These are phyloP conservation scores for Triplophysa dalaica DNA, from an alignment of 2,113 vertebrate species.

Conservation along the genomic window DNA sequence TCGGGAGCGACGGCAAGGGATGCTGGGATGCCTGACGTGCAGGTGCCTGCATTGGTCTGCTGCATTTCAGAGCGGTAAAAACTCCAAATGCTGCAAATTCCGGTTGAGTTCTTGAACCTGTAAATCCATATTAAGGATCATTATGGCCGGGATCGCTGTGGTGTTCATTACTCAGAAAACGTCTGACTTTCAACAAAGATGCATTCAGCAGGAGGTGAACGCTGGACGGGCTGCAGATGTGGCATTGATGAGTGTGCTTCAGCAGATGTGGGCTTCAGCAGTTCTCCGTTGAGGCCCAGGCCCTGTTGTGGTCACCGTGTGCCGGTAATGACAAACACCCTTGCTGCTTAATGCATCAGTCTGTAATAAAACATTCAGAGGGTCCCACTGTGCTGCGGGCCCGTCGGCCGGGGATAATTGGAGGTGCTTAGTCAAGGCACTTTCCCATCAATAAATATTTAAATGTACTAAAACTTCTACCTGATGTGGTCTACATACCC, in stretches of 20 bases:
- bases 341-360: conserved; percentile 44
- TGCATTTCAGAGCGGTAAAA: neutral
- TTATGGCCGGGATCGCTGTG: neutral
- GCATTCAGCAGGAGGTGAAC: neutral
- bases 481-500: conserved; percentile 29
- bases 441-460: conserved; percentile 15
- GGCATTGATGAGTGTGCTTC: neutral
- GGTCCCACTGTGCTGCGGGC: conserved; percentile 44
- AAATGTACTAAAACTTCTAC: conserved; percentile 25
- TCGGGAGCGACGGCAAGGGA: neutral
- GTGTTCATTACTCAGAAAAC: neutral
- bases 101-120: neutral
- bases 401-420: conserved; percentile 55
- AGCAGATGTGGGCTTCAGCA: neutral
- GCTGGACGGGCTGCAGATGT: neutral
- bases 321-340: conserved; percentile 45
- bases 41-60: conserved; percentile 4
- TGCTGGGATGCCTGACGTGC: conserved; percentile 11
- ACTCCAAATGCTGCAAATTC: neutral
- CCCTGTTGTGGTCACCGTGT: conserved; percentile 1
- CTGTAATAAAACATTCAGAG: conserved; percentile 54
- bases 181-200: conserved; percentile 14
- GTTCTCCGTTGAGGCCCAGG: neutral
- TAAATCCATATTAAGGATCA: conserved; percentile 7
- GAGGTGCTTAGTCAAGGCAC: conserved; percentile 48